Base-by-base conservation (phyloP, 1,140 invertebrate genomes). In the Scaptomyza graminum region DNA sequence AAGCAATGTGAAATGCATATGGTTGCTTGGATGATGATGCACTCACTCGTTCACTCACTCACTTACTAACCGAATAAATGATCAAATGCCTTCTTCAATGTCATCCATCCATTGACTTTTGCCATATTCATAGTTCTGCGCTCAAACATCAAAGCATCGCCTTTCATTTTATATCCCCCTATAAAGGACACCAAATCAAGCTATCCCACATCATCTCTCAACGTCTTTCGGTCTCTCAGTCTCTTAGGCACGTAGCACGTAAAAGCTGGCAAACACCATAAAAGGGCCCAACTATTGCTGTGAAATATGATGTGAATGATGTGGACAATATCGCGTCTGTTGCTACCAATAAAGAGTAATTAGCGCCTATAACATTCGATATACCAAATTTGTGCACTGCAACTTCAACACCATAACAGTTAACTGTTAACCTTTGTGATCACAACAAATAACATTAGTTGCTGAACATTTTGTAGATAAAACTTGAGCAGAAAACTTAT, bases 181-280 rank as follows among this genome's bases (percentile, higher is more conserved):
- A 47, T 47, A 61, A 87, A 85, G 81, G 81, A 85, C 81, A 54
- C 81, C 81, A 85, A 85, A 85, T 74, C 71, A 65, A 78, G 81
- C 81, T 85, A 87, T 85, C 81, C 74, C 54, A 50, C 78, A 83
- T 84, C 31, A 34, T 34, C 31, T 34, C 31, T 34, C 31, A 31
- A 7, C 28, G 31, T 34, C 31, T 34, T 34, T 34, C 31, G 8
- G 31, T 34, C 31, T 34, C 77, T 76, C 34, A 50, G 43, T 56
- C 51, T 60, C 47, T 18, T 25, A 16, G 41, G 63, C 69, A 82
- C 78, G 74, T 85, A 78, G 78, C 87, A 78, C 31, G 82, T 78
- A 85, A 87, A 87, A 85, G 81, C 75, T 57, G 54, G 4, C 11
- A 8, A 71, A 66, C 77, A 75, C 81, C 81, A 85, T 87, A 87